phyloP scores from a whole-genome alignment of 1,140 invertebrate genomes.

The Micrasema longulum region DNA sequence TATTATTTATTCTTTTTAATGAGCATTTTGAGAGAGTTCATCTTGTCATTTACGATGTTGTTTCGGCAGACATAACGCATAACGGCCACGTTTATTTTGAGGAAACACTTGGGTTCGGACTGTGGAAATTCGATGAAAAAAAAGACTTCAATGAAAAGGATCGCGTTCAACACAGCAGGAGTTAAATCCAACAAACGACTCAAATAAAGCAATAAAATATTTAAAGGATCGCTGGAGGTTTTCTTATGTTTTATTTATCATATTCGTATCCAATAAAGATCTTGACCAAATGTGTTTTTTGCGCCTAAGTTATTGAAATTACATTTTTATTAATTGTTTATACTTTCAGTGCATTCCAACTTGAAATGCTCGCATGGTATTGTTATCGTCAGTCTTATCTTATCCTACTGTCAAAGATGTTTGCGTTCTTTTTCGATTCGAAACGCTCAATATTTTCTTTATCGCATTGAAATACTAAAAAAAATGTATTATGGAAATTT shows the following conservation, averaged over 20 bases:
- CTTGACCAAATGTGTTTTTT: not conserved
- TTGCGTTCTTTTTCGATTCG: no score
- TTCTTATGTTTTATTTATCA: not conserved
- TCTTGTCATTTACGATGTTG: constrained; percentile 3
- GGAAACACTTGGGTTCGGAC: not conserved
- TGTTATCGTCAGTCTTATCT: not conserved
- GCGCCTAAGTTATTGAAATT: not conserved
- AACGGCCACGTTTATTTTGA: constrained; percentile 24
- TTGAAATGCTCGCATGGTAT: not conserved
- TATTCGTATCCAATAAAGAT: not conserved
- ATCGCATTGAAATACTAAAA: no score
- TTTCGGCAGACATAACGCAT: constrained; percentile 5
- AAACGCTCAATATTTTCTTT: no score
- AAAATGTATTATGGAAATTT: no score
- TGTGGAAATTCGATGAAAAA: constrained; percentile 2
- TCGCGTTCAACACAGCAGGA: constrained; percentile 12
- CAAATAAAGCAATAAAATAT: constrained; percentile 29
- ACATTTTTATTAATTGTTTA: not conserved
- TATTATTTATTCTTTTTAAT: constrained; percentile 18
- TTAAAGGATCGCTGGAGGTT: constrained; percentile 5
- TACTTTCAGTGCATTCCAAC: not conserved
- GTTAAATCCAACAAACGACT: constrained; percentile 7
- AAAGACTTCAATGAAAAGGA: not conserved
- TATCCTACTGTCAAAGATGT: no score
- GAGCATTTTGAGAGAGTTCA: not conserved